Evolutionary conservation across 1,140 invertebrate genomes (phyloP).

Genomic region (Bactericera cockerelli): DNA sequence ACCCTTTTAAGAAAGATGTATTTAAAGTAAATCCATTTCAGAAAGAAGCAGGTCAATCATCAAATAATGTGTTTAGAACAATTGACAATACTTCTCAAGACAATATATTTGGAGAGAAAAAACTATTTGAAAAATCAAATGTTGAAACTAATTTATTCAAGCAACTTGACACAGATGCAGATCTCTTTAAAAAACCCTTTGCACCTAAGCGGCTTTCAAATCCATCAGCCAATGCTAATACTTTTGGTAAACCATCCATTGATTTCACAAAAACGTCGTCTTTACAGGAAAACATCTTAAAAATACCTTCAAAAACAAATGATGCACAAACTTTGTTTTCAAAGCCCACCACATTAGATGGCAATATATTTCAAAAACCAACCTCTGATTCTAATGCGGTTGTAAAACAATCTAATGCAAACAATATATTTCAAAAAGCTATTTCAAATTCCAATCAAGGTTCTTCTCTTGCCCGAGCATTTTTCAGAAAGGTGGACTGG

Average conservation of each 20-base stretch:
- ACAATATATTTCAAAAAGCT: background rate
- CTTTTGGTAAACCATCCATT: background rate
- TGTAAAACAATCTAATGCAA: background rate
- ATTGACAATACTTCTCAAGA: no score
- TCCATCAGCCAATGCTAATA: background rate
- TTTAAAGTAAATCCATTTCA: no score
- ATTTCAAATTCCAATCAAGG: background rate
- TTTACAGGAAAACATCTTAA: no score
- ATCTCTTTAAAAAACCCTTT: conserved; percentile 2
- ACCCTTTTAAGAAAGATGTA: no score
- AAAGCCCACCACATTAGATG: background rate
- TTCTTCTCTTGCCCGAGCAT: background rate
- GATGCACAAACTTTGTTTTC: no score
- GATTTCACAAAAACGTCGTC: background rate
- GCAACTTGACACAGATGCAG: background rate
- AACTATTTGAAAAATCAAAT: no score
- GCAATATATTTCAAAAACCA: background rate
- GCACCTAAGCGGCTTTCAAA: background rate
- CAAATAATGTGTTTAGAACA: no score
- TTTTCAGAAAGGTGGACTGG: background rate
- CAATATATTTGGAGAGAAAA: no score
- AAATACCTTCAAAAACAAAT: no score
- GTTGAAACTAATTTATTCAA: background rate
- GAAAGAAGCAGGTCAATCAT: no score
- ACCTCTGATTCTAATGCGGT: background rate